Evolutionary conservation across 2,797 vertebrate genomes (phyloP).

Genomic region (Valencia hispanica): DNA sequence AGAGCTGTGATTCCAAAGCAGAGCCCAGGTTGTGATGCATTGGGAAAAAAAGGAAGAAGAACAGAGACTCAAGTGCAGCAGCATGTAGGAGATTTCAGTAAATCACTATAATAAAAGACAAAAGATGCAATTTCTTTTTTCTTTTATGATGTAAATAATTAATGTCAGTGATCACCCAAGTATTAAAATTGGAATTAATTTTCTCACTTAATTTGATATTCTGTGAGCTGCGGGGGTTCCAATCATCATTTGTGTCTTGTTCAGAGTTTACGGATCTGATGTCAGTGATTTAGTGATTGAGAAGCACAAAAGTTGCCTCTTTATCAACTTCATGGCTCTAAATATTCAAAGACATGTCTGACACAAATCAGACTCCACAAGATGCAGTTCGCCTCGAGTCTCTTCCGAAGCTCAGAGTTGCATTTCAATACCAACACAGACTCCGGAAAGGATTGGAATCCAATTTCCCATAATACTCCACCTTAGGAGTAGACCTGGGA

Average conservation of each 20-base stretch:
- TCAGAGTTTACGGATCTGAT: background rate
- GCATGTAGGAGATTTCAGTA: background rate
- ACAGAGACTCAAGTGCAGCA: background rate
- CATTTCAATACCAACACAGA: slow-evolving; percentile 32
- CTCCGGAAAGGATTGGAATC: slow-evolving; percentile 60
- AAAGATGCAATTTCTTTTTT: background rate
- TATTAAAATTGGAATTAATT: background rate
- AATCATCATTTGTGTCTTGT: background rate
- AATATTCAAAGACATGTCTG: slow-evolving; percentile 8
- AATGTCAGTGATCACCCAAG: background rate
- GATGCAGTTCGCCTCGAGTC: slow-evolving; percentile 15
- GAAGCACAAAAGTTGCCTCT: background rate
- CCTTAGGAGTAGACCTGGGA: slow-evolving; percentile 64
- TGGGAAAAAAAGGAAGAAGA: background rate
- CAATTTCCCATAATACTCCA: slow-evolving; percentile 66
- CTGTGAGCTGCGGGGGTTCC: background rate
- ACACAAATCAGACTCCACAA: background rate
- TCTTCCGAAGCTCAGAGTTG: slow-evolving; percentile 20
- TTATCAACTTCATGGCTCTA: background rate
- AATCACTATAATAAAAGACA: background rate
- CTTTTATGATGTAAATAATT: background rate
- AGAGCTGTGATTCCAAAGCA: slow-evolving; percentile 1
- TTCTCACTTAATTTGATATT: background rate
- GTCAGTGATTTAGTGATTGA: background rate
- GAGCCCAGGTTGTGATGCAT: background rate